These are phyloP conservation scores for Cossypha niveicapilla DNA, from an alignment of 2,797 vertebrate species.

Conservation along the genomic window DNA sequence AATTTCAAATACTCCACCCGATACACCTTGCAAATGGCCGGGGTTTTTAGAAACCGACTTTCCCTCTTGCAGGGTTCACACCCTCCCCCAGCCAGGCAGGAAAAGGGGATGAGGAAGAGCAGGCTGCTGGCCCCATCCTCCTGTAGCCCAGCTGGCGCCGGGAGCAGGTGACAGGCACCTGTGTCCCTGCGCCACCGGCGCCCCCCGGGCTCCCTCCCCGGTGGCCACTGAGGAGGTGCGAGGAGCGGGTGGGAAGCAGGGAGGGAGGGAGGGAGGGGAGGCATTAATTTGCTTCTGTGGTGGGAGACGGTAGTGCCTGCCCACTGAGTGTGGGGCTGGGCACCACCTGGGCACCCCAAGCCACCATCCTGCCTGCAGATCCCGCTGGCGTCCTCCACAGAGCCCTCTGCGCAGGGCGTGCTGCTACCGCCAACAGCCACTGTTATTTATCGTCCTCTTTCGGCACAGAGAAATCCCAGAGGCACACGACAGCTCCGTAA, in stretches of 20 bases:
- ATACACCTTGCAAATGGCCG: background rate
- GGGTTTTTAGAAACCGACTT: background rate
- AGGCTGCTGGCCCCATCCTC: background rate
- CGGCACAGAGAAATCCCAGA: rapidly evolving
- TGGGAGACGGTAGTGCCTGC: background rate
- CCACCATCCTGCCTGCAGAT: background rate
- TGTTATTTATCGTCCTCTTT: background rate
- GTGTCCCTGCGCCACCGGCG: background rate
- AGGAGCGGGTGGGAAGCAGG: background rate
- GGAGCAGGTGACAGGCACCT: constrained; percentile 42
- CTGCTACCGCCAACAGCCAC: background rate
- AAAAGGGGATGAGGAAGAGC: background rate
- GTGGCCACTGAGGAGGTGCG: background rate
- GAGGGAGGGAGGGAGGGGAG: background rate
- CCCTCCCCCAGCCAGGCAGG: background rate
- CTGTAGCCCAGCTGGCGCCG: background rate
- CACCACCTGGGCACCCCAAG: background rate
- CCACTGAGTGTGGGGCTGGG: background rate
- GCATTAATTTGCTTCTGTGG: background rate
- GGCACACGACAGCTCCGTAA: background rate
- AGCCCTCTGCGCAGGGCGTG: background rate
- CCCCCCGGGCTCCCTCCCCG: rapidly evolving
- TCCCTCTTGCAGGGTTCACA: background rate
- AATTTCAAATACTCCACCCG: background rate
- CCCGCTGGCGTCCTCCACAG: background rate